Conservation (phyloP, 2,113 vertebrate species). For the Accipiter cooperii region DNA sequence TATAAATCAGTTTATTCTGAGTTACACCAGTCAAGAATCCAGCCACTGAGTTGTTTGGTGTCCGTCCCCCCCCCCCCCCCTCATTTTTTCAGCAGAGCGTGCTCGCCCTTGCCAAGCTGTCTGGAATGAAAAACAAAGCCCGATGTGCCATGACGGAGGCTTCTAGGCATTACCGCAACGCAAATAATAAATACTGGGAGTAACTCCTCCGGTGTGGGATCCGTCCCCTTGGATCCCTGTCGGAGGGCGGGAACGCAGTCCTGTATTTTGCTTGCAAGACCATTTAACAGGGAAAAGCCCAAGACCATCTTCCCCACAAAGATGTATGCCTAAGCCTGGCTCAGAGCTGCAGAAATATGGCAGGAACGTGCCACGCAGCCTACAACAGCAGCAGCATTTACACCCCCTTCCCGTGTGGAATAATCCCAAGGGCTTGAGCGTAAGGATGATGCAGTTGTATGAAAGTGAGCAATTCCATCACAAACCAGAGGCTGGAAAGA, state of each 20-base stretch:
- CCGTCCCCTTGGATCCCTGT: background rate
- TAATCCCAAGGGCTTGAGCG: rapidly evolving
- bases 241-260: rapidly evolving
- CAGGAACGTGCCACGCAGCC: background rate
- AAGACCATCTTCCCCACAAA: background rate
- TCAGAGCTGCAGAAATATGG: background rate
- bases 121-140: slow-evolving; percentile 22
- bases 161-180: background rate
- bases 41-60: background rate
- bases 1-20: background rate
- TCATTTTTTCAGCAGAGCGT: background rate
- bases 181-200: background rate
- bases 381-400: background rate
- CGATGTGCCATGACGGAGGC: background rate
- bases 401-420: background rate
- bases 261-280: rapidly evolving
- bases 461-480: background rate
- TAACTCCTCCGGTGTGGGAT: background rate
- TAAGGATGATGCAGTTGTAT: background rate
- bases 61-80: no score
- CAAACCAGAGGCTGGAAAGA: background rate
- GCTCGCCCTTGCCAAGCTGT: background rate
- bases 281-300: background rate
- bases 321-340: background rate
- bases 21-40: background rate